These are phyloP conservation scores for Pemphredon lugubris DNA, from an alignment of 2,888 invertebrate genomes.

Conservation along the genomic window DNA sequence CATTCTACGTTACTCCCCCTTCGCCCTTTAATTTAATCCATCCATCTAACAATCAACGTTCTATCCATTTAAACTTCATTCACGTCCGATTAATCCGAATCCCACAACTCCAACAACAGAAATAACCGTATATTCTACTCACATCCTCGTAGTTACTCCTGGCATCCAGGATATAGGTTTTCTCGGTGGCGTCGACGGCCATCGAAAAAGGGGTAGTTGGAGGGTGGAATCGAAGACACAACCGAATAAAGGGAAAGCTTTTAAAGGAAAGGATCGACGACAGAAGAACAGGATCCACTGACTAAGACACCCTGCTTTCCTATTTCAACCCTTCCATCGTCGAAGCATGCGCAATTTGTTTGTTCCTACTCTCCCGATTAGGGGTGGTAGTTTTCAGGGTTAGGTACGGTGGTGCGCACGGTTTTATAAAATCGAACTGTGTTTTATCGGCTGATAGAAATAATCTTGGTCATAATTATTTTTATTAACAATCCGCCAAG, in stretches of 20 bases:
- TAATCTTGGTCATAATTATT: too few species aligned
- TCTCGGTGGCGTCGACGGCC: conserved; percentile 69
- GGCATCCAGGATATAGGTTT: conserved; percentile 78
- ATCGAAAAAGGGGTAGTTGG: conserved; percentile 31
- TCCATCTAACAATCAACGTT: too few species aligned
- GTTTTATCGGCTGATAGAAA: too few species aligned
- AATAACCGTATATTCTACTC: conserved; percentile 57
- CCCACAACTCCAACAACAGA: neutral
- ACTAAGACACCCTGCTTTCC: conserved; percentile 46
- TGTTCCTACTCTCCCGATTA: too few species aligned
- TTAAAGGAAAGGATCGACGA: conserved; percentile 51
- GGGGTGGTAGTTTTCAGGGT: too few species aligned
- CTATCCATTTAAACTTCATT: too few species aligned
- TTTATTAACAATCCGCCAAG: too few species aligned
- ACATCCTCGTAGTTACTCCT: conserved; percentile 76
- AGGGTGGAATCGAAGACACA: conserved; percentile 34
- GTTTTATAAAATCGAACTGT: too few species aligned
- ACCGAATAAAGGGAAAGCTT: conserved; percentile 45
- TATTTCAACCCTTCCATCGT: conserved; percentile 34
- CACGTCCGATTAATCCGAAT: too few species aligned
- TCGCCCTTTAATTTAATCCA: too few species aligned
- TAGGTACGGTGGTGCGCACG: too few species aligned
- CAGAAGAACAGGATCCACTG: conserved; percentile 37
- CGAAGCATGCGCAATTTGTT: conserved; percentile 3
- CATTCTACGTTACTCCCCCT: too few species aligned